Evolutionary conservation across 2,888 invertebrate genomes (phyloP), one percentile per base, ranked within the genome.

Genomic region (Aphodius sticticus): DNA sequence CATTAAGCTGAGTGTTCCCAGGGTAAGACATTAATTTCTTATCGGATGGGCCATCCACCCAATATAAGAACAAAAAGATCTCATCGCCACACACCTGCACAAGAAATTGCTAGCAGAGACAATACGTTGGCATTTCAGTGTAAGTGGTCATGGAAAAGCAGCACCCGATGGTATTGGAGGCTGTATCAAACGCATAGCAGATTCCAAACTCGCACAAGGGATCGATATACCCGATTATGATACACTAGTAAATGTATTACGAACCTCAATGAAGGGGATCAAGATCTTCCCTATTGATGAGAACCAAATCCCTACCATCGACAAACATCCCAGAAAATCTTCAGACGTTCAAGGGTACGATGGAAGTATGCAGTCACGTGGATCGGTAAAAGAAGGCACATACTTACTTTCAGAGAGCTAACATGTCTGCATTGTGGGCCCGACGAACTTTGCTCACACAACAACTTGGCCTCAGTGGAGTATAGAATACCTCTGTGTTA

Each of bases 91-190:
- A 53, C 53, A 70, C 71, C 71, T 70, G 71, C 71, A 2, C 71
- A 70, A 70, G 71, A 70, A 26, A 70, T 70, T 70, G 71, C 2
- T 3, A 6, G 71, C 71, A 70, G 71, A 70, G 7, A 16, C 71
- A 70, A 70, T 70, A 3, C n/a, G 71, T 16, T 76, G 76, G 76
- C 26, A 76, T 76, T 76, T 76, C 16, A 35, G 37, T 36, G 76
- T 37, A 76, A 36, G 35, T 35, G 53, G 76, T 12, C 69, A 76
- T 36, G 76, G 53, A 76, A 76, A 76, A 36, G 76, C 38, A 38
- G 38, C 76, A 38, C 16, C 76, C 26, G 76, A 76, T 36, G 53
- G 76, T 35, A 76, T 76, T 76, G 38, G 53, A n/a, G 76, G 35
- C 9, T 6, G 3, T 16, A 76, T 72, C 36, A 72, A 70, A 70